These are phyloP conservation scores for Drosophila formosana DNA, from an alignment of 2,888 invertebrate genomes.

Conservation along the genomic window DNA sequence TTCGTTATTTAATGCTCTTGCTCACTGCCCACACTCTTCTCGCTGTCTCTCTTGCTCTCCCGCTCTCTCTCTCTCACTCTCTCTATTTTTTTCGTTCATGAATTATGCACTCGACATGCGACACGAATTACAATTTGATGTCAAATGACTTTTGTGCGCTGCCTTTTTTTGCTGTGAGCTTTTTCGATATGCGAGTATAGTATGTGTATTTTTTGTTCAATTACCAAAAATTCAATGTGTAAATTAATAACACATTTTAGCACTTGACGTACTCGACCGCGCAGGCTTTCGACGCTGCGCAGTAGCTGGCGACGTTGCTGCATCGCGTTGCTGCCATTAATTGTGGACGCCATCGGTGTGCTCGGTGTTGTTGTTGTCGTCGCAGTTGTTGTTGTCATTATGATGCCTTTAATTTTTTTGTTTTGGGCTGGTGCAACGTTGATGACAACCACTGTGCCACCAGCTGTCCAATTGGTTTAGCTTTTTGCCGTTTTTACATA, in stretches of 20 bases:
- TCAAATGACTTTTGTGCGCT: conserved; percentile 34
- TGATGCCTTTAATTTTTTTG: conserved; percentile 14
- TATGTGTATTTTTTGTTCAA: conserved; percentile 40
- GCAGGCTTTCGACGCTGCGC: conserved; percentile 83
- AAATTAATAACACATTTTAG: conserved; percentile 85
- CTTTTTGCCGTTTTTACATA: conserved; percentile 58
- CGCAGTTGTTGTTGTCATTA: conserved; percentile 54
- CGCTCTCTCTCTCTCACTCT: neutral
- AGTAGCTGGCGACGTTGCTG: conserved; percentile 77
- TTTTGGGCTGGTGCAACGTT: conserved; percentile 17
- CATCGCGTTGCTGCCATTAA: conserved; percentile 40
- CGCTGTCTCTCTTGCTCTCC: neutral
- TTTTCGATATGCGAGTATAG: neutral
- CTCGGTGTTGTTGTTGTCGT: conserved; percentile 33
- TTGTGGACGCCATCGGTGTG: conserved; percentile 30
- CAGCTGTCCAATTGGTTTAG: conserved; percentile 55
- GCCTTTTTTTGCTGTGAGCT: conserved; percentile 13
- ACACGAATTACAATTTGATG: conserved; percentile 45
- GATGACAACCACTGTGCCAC: conserved; percentile 40
- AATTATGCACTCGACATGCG: conserved; percentile 59
- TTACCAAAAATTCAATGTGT: conserved; percentile 85
- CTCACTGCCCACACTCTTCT: conserved; percentile 2
- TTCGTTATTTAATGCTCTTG: conserved; percentile 1
- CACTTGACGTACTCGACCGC: conserved; percentile 84
- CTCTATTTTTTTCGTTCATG: conserved; percentile 19